Evolutionary conservation across 1,140 invertebrate species (phyloP).

Genomic region (Helicoverpa zea): DNA sequence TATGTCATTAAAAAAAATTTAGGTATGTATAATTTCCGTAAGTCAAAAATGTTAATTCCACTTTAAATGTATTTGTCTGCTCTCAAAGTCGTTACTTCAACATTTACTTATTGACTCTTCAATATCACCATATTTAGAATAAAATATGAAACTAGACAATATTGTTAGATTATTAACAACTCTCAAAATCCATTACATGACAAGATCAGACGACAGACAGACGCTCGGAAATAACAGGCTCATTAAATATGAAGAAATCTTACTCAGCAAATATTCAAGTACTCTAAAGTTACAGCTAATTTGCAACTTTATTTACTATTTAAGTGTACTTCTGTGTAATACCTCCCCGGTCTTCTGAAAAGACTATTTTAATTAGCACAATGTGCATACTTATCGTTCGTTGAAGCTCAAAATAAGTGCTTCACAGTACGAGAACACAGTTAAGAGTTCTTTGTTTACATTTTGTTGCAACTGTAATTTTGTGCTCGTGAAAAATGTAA

Average conservation of each 20-base stretch:
- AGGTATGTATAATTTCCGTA: no score
- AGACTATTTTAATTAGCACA: constrained; percentile 80
- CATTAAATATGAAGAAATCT: constrained; percentile 58
- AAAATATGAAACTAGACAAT: neutral
- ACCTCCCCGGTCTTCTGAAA: constrained; percentile 42
- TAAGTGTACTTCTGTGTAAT: constrained; percentile 61
- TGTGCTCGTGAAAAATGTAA: constrained; percentile 40
- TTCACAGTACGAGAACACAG: constrained; percentile 49
- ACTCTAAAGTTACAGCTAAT: constrained; percentile 67
- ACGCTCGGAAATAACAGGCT: constrained; percentile 44
- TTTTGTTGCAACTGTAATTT: constrained; percentile 47
- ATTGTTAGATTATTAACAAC: neutral
- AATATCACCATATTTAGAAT: neutral
- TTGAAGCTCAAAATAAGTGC: constrained; percentile 62
- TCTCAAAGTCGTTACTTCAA: no score
- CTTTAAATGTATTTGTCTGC: no score
- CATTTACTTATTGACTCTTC: neutral
- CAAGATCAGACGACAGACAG: constrained; percentile 36
- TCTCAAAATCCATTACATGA: constrained; percentile 17
- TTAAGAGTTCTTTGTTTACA: constrained; percentile 62
- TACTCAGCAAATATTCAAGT: constrained; percentile 56
- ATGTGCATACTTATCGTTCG: constrained; percentile 73
- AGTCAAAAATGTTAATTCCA: no score
- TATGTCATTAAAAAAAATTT: no score
- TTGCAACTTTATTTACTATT: constrained; percentile 74